Base-by-base conservation (phyloP, 2,797 vertebrate species). In the Onychomys leucogaster region DNA sequence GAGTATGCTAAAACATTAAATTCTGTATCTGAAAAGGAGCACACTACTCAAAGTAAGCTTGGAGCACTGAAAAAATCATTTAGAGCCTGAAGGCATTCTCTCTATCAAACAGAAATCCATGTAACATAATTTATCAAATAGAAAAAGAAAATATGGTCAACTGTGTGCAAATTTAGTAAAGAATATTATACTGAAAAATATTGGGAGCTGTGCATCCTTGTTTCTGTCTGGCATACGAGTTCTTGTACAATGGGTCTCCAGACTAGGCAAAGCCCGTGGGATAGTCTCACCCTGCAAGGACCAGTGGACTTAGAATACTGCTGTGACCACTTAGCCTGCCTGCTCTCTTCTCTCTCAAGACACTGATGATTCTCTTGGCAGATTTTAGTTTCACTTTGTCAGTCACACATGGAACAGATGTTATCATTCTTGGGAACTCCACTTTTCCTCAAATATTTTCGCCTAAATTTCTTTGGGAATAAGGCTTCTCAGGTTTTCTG, bases 11-110 rank as follows among this genome's bases (percentile, higher is more conserved):
- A 73, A 86, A 71, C 59, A 69, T 1, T 91, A 23, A 80, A 75
- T 81, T 93, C 25, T 85, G 29, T 2, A n/a, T 82, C 89, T 23
- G 16, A 81, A 94, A 93, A 82, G n/a, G 77, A 71, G 63, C 29
- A 0, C 2, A n/a, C 1, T 85, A 1, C 37, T 82, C 75, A 46
- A 41, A 90, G 80, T 10, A 19, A 93, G 29, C 29, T 71, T 75
- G 59, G 43, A 16, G 12, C 32, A 43, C 55, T 81, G 63, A 23
- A 65, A 14, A 65, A 92, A 95, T 85, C 16, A 71, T 61, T 93
- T 89, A 12, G 2, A 83, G 37, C 76, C 4, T 69, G n/a, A 11
- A 14, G 37, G 46, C 0, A 25, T 71, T 19, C 14, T 16, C 5
- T 57, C 0, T 46, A 71, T 43, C 0, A 1, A 78, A 5, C 3